Conservation (phyloP, 2,797 vertebrate genomes). For the Chaetodon trifasciatus region DNA sequence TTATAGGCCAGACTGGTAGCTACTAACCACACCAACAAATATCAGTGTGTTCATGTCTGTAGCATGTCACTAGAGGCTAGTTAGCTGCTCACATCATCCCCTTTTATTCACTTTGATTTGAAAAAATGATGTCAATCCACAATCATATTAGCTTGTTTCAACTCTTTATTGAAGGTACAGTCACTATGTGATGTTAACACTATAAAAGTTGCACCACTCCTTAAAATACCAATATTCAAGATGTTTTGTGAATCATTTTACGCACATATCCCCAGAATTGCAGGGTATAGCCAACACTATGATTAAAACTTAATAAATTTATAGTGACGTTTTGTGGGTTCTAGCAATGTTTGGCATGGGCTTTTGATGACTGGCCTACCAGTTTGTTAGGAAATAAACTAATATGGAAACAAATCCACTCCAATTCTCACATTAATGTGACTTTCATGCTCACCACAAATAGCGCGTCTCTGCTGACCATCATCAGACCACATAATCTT, state of each 20-base stretch:
- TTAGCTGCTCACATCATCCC: no score
- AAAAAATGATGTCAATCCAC: neutral
- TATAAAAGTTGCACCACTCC: neutral
- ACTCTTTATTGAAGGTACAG: neutral
- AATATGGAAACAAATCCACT: conserved; percentile 2
- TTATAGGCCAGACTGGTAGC: no score
- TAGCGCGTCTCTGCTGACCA: conserved; percentile 17
- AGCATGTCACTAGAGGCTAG: neutral
- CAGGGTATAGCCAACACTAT: no score
- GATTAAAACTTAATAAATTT: neutral
- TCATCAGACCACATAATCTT: conserved; percentile 23
- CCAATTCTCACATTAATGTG: neutral
- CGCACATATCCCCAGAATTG: neutral
- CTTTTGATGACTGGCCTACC: neutral
- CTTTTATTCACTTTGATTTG: neutral
- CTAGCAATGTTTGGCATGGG: neutral
- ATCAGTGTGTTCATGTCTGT: neutral
- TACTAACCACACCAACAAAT: neutral
- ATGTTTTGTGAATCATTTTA: neutral
- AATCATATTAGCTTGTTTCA: neutral
- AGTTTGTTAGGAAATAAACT: neutral
- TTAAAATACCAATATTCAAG: neutral
- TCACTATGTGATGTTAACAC: neutral
- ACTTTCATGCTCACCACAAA: conserved; percentile 18
- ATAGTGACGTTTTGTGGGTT: neutral